Base-by-base conservation (phyloP, 2,888 invertebrate genomes). In the Pemphredon lugubris region DNA sequence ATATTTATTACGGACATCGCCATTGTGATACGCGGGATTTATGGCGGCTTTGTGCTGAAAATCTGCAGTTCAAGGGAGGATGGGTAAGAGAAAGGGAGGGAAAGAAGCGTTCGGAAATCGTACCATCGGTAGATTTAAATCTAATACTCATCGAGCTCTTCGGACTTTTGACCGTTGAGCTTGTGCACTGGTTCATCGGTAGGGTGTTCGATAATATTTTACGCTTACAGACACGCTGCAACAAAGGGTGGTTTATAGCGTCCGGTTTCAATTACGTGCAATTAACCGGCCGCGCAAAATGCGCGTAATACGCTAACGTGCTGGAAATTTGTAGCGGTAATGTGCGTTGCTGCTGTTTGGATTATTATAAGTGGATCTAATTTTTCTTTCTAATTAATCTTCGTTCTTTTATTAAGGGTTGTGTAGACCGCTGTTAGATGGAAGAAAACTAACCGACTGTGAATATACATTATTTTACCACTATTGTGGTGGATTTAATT, bases 1-100 rank as follows among this genome's bases (percentile, higher is more conserved):
- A 77, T 85, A 86, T 85, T 84, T 85, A 86, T 86, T 83, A 81
- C 83, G 54, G 45, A n/a, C 66, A 48, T 64, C 75, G 63, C 74
- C 69, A 80, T 80, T 83, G 81, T 83, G 77, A 71, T 79, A 73
- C 60, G 54, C 37, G 48, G 48, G 76, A 81, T 81, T 81, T 81
- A 81, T 58, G 64, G 50, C 39, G 39, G 63, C 34, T 67, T 65
- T 53, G 53, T 39, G 42, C 34, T 14, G 66, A 66, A 76, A 76
- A 73, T 69, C 57, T 69, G 44, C 48, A 30, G 53, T 0, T 11
- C 47, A 11, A 16, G 16, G 6, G n/a, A 20, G n/a, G 9, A 14
- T 6, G 11, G 7, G 3, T 1, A 3, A 11, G 13, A 7, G 23
- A 34, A 0, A 1, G 34, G 20, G n/a, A 59, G 70, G 14, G 44